A percentile compares a stretch with the other conserved stretches of the same genome.
Conservation (phyloP, 2,888 invertebrate genomes). For the Agrilus cyanescens region DNA sequence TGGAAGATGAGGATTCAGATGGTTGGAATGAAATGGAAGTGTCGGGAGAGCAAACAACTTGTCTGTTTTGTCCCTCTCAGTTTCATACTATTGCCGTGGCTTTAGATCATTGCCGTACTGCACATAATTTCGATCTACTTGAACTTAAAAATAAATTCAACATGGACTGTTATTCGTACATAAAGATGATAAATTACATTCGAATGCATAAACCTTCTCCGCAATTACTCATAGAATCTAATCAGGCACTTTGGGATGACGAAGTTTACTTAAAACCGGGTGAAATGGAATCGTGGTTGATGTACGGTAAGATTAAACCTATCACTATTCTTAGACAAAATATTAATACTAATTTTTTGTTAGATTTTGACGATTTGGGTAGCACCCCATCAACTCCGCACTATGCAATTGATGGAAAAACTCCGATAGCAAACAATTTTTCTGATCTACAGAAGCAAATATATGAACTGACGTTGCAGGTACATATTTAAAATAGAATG, state of each 20-base stretch:
- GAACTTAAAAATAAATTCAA: constrained; percentile 54
- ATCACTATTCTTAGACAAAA: not conserved
- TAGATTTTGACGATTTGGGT: constrained; percentile 41
- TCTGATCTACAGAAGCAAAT: constrained; percentile 33
- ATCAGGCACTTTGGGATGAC: constrained; percentile 53
- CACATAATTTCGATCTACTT: constrained; percentile 54
- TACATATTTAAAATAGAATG: constrained; percentile 11
- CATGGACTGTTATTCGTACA: constrained; percentile 73
- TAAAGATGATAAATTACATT: constrained; percentile 72
- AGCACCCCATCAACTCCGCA: constrained; percentile 36
- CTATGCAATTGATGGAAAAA: constrained; percentile 35
- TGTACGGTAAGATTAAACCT: constrained; percentile 49
- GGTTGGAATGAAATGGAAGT: constrained; percentile 45
- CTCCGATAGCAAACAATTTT: constrained; percentile 32
- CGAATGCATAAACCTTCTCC: constrained; percentile 49
- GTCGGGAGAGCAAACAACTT: constrained; percentile 39
- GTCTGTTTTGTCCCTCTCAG: constrained; percentile 61
- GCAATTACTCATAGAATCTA: constrained; percentile 39
- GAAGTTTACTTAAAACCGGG: constrained; percentile 70
- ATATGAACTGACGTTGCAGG: constrained; percentile 31
- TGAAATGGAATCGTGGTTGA: constrained; percentile 70
- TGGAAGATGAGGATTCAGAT: constrained; percentile 32
- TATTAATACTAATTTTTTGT: constrained; percentile 11
- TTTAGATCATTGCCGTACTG: constrained; percentile 51
- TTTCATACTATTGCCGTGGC: constrained; percentile 51